Base-by-base conservation (phyloP, 1,140 invertebrate species). In the Bicyclus anynana region DNA sequence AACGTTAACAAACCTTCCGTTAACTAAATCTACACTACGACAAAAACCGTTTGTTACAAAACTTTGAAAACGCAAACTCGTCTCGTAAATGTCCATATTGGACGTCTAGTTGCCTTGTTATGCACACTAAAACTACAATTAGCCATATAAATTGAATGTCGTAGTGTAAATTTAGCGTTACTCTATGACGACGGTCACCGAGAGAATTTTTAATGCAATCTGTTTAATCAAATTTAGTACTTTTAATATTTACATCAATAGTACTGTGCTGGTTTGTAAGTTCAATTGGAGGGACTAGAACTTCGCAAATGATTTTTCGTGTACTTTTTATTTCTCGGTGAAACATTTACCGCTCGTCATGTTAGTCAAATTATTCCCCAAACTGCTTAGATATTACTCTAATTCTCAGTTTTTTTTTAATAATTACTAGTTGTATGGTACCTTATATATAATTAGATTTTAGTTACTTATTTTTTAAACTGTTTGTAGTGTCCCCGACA, bases 301-400 rank as follows among this genome's bases (percentile, higher is more conserved):
- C 5, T 47, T 27, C 20, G 26, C n/a, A 1, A 33, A 33, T 12
- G n/a, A 12, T 1, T 12, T 33, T 33, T n/a, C 10, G 9, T 35
- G 9, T 35, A 35, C 18, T 40, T 52, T 52, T 13, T 27, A 18
- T 46, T 37, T 40, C 56, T 47, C 40, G 49, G 56, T 52, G 40
- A 52, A 52, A 46, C 26, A 44, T 46, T 65, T 62, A 68, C 26
- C 38, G 58, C 29, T 46, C 65, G 70, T 82, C 77, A 74, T 79
- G 65, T 82, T 86, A 86, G 83, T 86, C 83, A 86, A 86, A 84
- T 84, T 75, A 77, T 50, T 77, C 62, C 69, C 74, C 74, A 77
- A 82, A 77, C 74, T 80, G 67, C 68, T 59, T 78, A 81, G 72
- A 65, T 57, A 37, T 74, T 76, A 78, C 62, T 69, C 47, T 67